A percentile compares a stretch with the other conserved stretches of the same genome.
These are phyloP conservation scores for Pongo pygmaeus DNA, from an alignment of 2,113 vertebrate genomes.

Conservation along the genomic window DNA sequence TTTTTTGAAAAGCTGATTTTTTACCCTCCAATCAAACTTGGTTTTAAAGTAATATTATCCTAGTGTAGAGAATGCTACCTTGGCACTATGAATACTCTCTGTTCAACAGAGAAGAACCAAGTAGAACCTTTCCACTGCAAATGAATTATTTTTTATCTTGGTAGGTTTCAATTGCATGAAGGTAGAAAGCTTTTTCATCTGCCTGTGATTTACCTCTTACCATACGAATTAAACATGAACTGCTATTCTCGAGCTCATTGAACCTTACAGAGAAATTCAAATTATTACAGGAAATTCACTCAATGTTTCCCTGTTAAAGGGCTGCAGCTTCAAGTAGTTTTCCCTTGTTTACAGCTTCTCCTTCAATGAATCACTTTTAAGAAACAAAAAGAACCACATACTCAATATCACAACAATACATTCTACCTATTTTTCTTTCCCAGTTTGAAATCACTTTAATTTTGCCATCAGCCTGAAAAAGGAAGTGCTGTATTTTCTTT, in stretches of 20 bases:
- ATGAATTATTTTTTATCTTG: background rate
- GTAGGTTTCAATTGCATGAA: background rate
- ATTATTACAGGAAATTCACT: conserved; percentile 21
- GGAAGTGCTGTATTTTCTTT: background rate
- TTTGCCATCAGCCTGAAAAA: background rate
- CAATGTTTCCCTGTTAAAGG: background rate
- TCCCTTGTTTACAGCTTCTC: background rate
- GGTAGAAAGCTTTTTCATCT: conserved; percentile 16
- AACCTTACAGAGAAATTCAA: conserved; percentile 29
- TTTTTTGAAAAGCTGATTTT: background rate
- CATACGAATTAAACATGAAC: conserved; percentile 64
- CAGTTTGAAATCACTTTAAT: background rate
- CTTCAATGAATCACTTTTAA: background rate
- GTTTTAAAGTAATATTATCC: background rate
- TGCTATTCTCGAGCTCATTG: background rate
- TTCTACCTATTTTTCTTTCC: background rate
- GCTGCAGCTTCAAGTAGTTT: background rate
- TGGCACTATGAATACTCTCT: background rate
- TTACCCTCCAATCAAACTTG: background rate
- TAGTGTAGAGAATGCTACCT: background rate
- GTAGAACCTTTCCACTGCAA: background rate
- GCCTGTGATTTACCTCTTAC: conserved; percentile 13
- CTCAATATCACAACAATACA: background rate
- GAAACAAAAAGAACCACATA: background rate
- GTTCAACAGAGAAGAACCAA: conserved; percentile 16